Evolutionary conservation across 2,113 vertebrate species (phyloP), one percentile per base, ranked within the genome.

Genomic region (Rhinichthys klamathensis): DNA sequence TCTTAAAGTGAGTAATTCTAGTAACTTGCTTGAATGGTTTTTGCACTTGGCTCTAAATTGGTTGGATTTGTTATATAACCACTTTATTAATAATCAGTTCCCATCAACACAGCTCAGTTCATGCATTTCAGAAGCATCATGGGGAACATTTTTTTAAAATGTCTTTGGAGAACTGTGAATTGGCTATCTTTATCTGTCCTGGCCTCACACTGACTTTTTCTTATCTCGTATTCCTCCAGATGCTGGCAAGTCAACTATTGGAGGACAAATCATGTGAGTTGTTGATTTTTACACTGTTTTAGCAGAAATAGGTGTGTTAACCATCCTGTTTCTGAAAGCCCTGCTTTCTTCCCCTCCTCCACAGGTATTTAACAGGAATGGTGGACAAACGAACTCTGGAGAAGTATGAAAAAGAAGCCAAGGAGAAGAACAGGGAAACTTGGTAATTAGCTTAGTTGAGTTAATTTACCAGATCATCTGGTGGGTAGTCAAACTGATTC

Each of bases 381-480:
- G 96, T 97, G 91, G 96, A 97, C 87, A 97, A 97, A 93, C 93
- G 96, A 89, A 97, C 96, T 85, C 95, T 97, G 91, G 96, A 97
- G 91, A 97, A 97, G 91, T 97, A 97, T 6, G 96, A 97, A 92
- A 94, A 96, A 92, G 96, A 97, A 95, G 96, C 96, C 91, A 97
- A 97, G 94, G 96, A 97, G 90, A 97, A 97, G 93, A 97, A 97
- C 94, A 96, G 96, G 95, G 96, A 97, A 95, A 97, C 96, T 83
- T 97, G 96, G 96, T 97, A 94, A 90, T 46, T 70, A 25, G 46
- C 25, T 30, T 21, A 32, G 74, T 41, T 73, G 16, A 51, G 2
- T 67, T 27, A 7, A 6, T 41, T 60, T 35, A 74, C 5, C 41
- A 7, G 23, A 74, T 25, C 41, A 25, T 74, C 70, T 32, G 15